These are phyloP conservation scores for Eremobia ochroleuca DNA, from an alignment of 2,888 invertebrate genomes.

Conservation along the genomic window DNA sequence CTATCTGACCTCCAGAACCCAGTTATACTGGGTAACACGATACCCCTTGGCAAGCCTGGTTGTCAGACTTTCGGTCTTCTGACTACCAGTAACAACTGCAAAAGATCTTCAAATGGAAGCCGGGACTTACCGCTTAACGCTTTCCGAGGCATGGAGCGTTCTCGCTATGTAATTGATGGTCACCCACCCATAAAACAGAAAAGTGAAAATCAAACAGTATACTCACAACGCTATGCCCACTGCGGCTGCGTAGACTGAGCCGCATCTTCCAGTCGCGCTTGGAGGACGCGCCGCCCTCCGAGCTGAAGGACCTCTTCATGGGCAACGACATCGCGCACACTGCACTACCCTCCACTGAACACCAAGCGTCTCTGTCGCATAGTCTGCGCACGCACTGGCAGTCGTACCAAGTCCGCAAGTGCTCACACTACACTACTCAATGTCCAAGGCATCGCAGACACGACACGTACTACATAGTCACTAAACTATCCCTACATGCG, in stretches of 20 bases:
- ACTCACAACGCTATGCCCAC: slow-evolving; percentile 91
- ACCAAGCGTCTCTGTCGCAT: slow-evolving; percentile 78
- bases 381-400: slow-evolving; percentile 46
- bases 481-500: slow-evolving; percentile 38
- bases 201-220: slow-evolving; percentile 19
- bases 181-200: neutral
- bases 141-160: neutral
- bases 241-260: slow-evolving; percentile 93
- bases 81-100: neutral
- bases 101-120: neutral
- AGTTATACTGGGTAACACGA: neutral
- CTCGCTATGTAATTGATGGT: neutral
- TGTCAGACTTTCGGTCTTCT: neutral
- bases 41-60: no score
- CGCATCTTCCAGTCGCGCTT: slow-evolving; percentile 94
- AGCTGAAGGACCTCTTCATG: slow-evolving; percentile 93
- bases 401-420: slow-evolving; percentile 25
- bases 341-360: slow-evolving; percentile 65
- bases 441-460: slow-evolving; percentile 39
- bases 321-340: slow-evolving; percentile 82
- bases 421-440: slow-evolving; percentile 40
- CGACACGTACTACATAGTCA: slow-evolving; percentile 30
- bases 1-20: neutral
- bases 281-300: slow-evolving; percentile 91
- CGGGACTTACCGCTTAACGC: neutral